A percentile compares a stretch with the other conserved stretches of the same genome.
Evolutionary conservation across 2,113 vertebrate genomes (phyloP).

Genomic region (Chitala chitala): DNA sequence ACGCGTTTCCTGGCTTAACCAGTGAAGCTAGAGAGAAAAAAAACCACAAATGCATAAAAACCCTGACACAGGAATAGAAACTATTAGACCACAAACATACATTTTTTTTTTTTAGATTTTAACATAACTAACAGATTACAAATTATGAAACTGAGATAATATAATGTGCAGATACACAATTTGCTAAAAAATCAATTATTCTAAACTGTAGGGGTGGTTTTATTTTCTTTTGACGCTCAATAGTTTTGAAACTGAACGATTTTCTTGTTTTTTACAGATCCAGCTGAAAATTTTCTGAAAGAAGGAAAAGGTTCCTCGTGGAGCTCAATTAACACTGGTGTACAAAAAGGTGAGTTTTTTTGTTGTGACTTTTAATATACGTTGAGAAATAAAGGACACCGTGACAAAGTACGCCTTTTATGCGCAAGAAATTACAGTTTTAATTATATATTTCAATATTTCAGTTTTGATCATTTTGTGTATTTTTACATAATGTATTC

Average conservation of each 20-base stretch:
- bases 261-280: conserved; percentile 62
- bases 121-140: neutral
- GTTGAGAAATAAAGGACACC: neutral
- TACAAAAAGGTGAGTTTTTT: conserved; percentile 85
- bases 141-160: neutral
- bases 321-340: conserved; percentile 82
- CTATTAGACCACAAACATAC: neutral
- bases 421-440: neutral
- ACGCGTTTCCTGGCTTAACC: conserved; percentile 93
- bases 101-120: neutral
- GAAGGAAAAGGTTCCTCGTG: conserved; percentile 84
- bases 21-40: conserved; percentile 36
- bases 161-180: neutral
- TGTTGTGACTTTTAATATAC: neutral
- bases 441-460: neutral
- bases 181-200: neutral
- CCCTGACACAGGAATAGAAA: neutral
- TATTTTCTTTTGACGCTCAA: neutral
- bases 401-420: neutral
- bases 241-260: conserved; percentile 24
- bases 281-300: conserved; percentile 85
- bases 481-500: neutral
- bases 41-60: conserved; percentile 41
- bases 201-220: too few species aligned
- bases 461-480: neutral